Evolutionary conservation across 1,140 invertebrate genomes (phyloP).

Genomic region (Leptoteleia sp.): DNA sequence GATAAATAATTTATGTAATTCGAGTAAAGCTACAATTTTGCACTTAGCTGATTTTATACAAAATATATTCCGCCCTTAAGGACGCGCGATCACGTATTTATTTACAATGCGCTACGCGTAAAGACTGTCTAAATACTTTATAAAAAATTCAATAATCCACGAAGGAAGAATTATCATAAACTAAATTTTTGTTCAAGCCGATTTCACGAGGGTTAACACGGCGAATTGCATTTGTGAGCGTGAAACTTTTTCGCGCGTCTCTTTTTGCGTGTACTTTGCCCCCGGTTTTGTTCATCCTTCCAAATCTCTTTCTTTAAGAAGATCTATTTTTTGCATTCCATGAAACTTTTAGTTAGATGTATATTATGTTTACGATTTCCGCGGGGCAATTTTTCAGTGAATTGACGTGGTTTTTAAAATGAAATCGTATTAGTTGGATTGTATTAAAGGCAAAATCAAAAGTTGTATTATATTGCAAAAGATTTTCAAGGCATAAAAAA

Average conservation of each 20-base stretch:
- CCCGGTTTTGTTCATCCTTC: not conserved
- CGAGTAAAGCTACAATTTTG: constrained; percentile 11
- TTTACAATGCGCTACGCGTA: not conserved
- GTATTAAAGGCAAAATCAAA: too few relatives aligned
- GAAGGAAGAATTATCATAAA: not conserved
- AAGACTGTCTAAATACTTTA: not conserved
- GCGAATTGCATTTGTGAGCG: not conserved
- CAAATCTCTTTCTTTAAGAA: not conserved
- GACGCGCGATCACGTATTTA: not conserved
- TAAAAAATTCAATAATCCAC: not conserved
- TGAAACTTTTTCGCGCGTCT: not conserved
- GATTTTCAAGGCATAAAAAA: too few relatives aligned
- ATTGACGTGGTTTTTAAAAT: too few relatives aligned
- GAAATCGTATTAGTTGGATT: too few relatives aligned
- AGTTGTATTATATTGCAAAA: too few relatives aligned
- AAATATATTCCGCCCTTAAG: not conserved
- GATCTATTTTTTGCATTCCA: not conserved
- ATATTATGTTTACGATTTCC: not conserved
- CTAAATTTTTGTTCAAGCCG: not conserved
- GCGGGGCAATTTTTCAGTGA: too few relatives aligned
- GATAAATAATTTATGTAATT: constrained; percentile 43
- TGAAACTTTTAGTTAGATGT: not conserved
- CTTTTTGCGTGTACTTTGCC: not conserved
- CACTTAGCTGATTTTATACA: constrained; percentile 7
- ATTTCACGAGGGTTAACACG: not conserved